These are phyloP conservation scores for Perca schrenkii DNA, from an alignment of 2,113 vertebrate genomes.

Conservation along the genomic window DNA sequence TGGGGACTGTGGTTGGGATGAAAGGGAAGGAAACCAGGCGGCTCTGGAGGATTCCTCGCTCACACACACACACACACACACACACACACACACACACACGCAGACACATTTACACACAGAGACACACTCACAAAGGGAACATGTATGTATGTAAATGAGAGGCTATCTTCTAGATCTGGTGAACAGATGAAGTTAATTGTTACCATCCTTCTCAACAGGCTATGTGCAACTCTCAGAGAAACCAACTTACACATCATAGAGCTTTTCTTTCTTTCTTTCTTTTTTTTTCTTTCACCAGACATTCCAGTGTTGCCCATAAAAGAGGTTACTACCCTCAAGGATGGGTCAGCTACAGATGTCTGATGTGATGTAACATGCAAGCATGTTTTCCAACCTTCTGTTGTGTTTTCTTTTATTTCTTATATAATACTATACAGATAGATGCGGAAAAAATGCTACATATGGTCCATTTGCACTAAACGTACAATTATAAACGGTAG, in stretches of 20 bases:
- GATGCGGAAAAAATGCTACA: background rate
- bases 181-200: conserved; percentile 71
- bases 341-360: conserved; percentile 51
- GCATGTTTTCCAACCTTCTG: background rate
- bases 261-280: background rate
- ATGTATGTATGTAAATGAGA: conserved; percentile 63
- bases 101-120: conserved; percentile 11
- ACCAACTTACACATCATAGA: conserved; percentile 17
- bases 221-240: conserved; percentile 33
- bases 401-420: conserved; percentile 5
- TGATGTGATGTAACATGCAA: conserved; percentile 29
- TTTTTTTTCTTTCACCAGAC: background rate
- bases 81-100: background rate
- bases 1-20: conserved; percentile 50
- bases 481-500: background rate
- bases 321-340: conserved; percentile 20
- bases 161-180: conserved; percentile 61
- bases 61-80: conserved; percentile 16
- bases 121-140: background rate
- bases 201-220: conserved; percentile 57
- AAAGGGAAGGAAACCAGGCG: conserved; percentile 63
- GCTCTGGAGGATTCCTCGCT: conserved; percentile 43
- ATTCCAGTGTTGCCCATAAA: conserved; percentile 42
- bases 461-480: background rate
- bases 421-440: background rate